These are phyloP conservation scores for Euzophera pinguis DNA, from an alignment of 2,888 invertebrate genomes.

Conservation along the genomic window DNA sequence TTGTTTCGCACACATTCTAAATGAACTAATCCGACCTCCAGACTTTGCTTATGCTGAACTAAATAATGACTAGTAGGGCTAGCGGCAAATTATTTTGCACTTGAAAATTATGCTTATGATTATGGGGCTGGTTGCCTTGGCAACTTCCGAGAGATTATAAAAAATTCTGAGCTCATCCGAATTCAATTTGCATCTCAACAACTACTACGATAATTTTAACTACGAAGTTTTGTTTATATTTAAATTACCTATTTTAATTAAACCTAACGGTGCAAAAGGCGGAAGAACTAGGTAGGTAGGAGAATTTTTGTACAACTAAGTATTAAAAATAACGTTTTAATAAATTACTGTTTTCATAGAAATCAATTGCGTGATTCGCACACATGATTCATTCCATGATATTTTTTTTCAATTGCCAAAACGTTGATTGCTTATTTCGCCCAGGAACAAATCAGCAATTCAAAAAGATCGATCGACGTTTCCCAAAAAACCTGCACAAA, in stretches of 20 bases:
- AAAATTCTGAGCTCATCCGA: constrained; percentile 20
- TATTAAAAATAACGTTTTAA: no score
- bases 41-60: constrained; percentile 13
- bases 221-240: no score
- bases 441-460: no score
- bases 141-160: constrained; percentile 38
- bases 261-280: no score
- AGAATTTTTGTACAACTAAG: no score
- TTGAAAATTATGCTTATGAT: constrained; percentile 27
- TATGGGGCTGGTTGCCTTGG: constrained; percentile 32
- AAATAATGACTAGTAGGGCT: constrained; percentile 22
- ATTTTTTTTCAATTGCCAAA: no score
- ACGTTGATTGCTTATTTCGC: background rate
- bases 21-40: constrained; percentile 13
- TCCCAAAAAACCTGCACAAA: constrained; percentile 16
- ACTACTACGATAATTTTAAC: no score
- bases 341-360: no score
- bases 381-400: background rate
- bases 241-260: no score
- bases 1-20: constrained; percentile 9
- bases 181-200: background rate
- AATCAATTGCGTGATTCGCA: no score
- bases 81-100: constrained; percentile 41
- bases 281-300: no score
- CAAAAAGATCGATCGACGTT: no score